Evolutionary conservation across 2,797 vertebrate species (phyloP).

Genomic region (Sebastes flavidus): DNA sequence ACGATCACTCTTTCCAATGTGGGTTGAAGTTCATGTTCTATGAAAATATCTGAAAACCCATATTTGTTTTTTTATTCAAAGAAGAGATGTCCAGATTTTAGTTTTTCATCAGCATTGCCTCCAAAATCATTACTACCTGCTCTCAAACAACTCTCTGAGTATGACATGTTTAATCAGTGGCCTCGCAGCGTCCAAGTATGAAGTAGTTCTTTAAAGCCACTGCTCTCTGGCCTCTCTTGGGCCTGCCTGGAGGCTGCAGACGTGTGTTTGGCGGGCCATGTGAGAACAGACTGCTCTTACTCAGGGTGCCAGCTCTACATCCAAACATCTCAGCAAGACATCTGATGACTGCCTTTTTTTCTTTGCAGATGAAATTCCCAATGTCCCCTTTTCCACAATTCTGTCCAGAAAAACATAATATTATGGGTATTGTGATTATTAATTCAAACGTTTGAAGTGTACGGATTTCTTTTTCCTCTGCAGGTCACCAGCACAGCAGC

Average conservation of each 20-base stretch:
- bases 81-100: neutral
- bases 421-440: conserved; percentile 68
- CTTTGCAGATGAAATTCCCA: conserved; percentile 65
- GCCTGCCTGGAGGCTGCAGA: conserved; percentile 67
- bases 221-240: conserved; percentile 64
- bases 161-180: conserved; percentile 50
- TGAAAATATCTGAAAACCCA: conserved; percentile 41
- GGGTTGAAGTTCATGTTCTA: conserved; percentile 33
- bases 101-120: conserved; percentile 17
- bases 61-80: neutral
- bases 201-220: conserved; percentile 61
- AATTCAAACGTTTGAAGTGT: conserved; percentile 70
- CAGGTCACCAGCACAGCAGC: conserved; percentile 58
- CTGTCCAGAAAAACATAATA: conserved; percentile 64
- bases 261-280: conserved; percentile 74
- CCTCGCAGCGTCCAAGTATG: conserved; percentile 40
- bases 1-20: conserved; percentile 49
- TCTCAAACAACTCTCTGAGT: conserved; percentile 14
- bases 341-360: conserved; percentile 72
- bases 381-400: conserved; percentile 42
- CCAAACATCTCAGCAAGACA: conserved; percentile 81
- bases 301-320: conserved; percentile 79
- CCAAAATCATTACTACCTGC: conserved; percentile 20
- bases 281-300: conserved; percentile 81
- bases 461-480: conserved; percentile 47